These are phyloP conservation scores for Gobio occitaniae DNA, from an alignment of 2,797 vertebrate genomes.

Conservation along the genomic window DNA sequence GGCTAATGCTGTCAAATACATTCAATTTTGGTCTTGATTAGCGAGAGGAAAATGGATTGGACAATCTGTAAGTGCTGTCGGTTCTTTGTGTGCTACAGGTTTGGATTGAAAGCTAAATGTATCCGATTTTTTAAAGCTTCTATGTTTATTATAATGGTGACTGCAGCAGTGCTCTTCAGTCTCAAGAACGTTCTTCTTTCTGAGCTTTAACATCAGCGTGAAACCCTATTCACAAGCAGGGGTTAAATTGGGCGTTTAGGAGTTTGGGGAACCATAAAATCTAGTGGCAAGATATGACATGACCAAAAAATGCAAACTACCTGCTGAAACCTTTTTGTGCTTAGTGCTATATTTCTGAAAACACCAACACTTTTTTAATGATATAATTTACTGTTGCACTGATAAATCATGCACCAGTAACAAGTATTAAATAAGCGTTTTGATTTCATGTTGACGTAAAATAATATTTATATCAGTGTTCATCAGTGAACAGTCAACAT, in stretches of 20 bases:
- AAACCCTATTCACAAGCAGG: neutral
- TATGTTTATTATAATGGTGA: neutral
- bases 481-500: conserved; percentile 7
- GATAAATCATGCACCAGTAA: neutral
- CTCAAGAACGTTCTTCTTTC: neutral
- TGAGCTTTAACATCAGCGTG: neutral
- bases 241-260: neutral
- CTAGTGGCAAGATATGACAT: neutral
- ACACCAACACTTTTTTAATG: too few relatives aligned
- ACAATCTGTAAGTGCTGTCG: conserved; percentile 21
- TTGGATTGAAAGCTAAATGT: neutral
- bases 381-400: neutral
- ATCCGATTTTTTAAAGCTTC: neutral
- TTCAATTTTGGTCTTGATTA: conserved; percentile 64
- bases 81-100: neutral
- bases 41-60: conserved; percentile 47
- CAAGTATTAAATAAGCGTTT: neutral
- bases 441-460: neutral
- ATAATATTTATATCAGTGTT: conserved; percentile 5
- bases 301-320: neutral
- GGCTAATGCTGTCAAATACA: conserved; percentile 61
- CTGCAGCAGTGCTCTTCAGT: neutral
- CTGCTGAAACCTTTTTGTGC: neutral
- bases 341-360: too few relatives aligned
- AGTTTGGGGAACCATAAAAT: neutral